Conservation (phyloP, 2,113 vertebrate genomes). For the Salvator merianae region DNA sequence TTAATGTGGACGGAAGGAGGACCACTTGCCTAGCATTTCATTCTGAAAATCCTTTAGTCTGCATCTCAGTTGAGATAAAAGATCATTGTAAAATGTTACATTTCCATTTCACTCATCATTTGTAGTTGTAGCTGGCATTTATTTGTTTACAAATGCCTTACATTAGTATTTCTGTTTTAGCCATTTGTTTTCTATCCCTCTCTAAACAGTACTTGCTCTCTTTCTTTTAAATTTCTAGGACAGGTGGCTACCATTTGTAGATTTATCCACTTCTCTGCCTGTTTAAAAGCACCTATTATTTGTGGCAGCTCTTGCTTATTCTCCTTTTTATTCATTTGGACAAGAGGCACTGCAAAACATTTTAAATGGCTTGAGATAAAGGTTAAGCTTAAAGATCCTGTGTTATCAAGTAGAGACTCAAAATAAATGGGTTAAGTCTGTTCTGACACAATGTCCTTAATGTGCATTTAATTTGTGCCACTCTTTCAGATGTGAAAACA, state of each 20-base stretch:
- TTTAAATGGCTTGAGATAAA: conserved; percentile 78
- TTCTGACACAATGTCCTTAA: conserved; percentile 68
- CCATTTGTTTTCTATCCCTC: conserved; percentile 61
- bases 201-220: conserved; percentile 50
- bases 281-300: conserved; percentile 75
- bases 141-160: conserved; percentile 49
- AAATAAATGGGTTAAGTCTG: conserved; percentile 71
- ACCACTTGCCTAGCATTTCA: not conserved
- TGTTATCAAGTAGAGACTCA: conserved; percentile 71
- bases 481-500: conserved; percentile 65
- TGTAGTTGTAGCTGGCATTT: conserved; percentile 38
- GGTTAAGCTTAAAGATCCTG: conserved; percentile 74
- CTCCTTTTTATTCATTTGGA: conserved; percentile 77
- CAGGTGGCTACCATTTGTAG: conserved; percentile 82
- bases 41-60: not conserved
- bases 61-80: not conserved
- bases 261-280: conserved; percentile 74
- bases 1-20: not conserved
- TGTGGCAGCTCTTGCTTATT: conserved; percentile 73
- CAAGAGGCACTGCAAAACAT: conserved; percentile 79
- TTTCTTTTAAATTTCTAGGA: conserved; percentile 68
- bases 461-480: conserved; percentile 71
- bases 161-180: conserved; percentile 57
- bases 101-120: conserved; percentile 40
- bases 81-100: not conserved